These are phyloP conservation scores for Apolygus lucorum DNA, from an alignment of 1,140 invertebrate species.

Conservation along the genomic window DNA sequence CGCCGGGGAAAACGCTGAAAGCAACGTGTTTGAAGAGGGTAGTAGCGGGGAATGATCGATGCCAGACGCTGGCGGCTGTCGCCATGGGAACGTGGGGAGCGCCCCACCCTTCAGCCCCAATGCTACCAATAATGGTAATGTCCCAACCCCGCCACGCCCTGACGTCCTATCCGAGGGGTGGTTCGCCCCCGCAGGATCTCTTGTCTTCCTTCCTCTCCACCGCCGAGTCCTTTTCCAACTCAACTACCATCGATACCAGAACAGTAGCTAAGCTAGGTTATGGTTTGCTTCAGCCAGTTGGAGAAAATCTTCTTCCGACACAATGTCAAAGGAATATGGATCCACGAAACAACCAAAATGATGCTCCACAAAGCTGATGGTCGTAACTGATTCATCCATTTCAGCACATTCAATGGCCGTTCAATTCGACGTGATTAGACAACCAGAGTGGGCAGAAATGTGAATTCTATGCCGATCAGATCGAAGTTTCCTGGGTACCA, in stretches of 20 bases:
- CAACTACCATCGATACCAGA: neutral
- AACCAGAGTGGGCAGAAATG: no score
- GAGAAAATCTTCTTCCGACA: no score
- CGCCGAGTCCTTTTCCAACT: neutral
- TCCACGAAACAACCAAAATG: no score
- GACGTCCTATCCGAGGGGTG: neutral
- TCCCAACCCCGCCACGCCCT: neutral
- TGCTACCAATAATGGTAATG: constrained; percentile 20
- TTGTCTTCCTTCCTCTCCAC: neutral
- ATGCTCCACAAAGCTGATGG: no score
- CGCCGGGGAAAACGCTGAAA: neutral
- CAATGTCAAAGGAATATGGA: no score
- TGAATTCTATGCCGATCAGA: no score
- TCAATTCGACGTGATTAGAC: no score
- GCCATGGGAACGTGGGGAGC: constrained; percentile 16
- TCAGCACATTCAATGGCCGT: no score
- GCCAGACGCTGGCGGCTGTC: constrained; percentile 26
- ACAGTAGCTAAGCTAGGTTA: no score
- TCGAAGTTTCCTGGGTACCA: no score
- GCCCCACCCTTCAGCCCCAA: neutral
- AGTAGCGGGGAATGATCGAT: constrained; percentile 20
- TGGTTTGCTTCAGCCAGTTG: no score
- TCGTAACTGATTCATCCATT: no score
- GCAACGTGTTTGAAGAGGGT: neutral
- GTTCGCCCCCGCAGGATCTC: neutral